Evolutionary conservation across 1,140 invertebrate genomes (phyloP), one percentile per base, ranked within the genome.

Genomic region (Diploscapter pachys): DNA sequence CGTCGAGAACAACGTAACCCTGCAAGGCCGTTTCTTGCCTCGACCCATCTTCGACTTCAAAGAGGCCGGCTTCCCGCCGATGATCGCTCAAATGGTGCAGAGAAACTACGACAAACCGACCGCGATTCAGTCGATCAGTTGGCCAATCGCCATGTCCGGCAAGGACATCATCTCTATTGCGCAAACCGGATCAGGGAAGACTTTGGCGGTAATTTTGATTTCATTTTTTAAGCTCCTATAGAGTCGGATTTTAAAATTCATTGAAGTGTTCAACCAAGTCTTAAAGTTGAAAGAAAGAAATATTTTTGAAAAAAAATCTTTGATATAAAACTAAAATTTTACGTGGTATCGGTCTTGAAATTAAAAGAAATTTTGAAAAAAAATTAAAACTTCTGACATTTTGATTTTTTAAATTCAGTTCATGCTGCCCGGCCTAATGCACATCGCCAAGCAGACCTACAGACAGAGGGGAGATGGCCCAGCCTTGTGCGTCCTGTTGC

Each of bases 191-290:
- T 31, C 31, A 31, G 31, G 31, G 31, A 31, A 31, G 31, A 31
- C 31, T 31, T 31, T 31, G 31, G 31, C 31, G 31, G 98, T 98
- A 87, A 87, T 98, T 81, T 91, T 98, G 92, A 94, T 72, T 93
- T 93, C 11, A 95, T 96, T 75, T 93, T 93, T 0, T 31, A 93
- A 95, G 87, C 93, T 92, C 54, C 92, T 92, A 72, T 93, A 92
- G 63, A 93, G 93, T 69, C 93, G 93, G 86, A 93, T 92, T 5
- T 86, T 93, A 9, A 92, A 90, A 63, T 87, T 88, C 85, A 71
- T 13, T 48, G 73, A 56, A 52, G 5, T 2, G 66, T 56, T 9
- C 11, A 55, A 2, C 59, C 6, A 51, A 5, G 8, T 2, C 52
- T 56, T 31, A 31, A 31, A 31, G 31, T 31, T 31, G 31, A 31